Evolutionary conservation across 1,140 invertebrate species (phyloP).

Genomic region (Fopius arisanus): DNA sequence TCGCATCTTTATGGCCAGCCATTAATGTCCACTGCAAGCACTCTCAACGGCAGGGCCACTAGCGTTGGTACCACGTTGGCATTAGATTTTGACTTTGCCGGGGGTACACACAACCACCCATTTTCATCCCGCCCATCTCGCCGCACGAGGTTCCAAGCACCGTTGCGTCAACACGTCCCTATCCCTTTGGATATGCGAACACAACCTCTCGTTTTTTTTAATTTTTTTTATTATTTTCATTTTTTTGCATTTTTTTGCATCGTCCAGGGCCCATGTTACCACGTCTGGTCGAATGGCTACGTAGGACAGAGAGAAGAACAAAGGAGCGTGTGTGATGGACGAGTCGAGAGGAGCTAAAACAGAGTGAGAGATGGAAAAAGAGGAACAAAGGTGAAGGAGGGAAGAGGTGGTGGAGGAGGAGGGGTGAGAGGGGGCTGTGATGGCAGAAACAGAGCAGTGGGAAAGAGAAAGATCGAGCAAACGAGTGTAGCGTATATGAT

Average conservation of each 20-base stretch:
- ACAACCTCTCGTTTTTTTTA: background rate
- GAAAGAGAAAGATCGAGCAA: constrained; percentile 41
- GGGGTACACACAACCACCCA: background rate
- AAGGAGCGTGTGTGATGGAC: background rate
- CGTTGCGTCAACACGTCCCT: background rate
- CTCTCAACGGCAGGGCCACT: background rate
- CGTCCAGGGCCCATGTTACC: background rate
- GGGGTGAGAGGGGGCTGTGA: background rate
- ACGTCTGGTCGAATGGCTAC: background rate
- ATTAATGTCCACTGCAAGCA: constrained; percentile 7
- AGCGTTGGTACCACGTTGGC: background rate
- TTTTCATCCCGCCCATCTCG: background rate
- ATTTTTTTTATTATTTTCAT: no score
- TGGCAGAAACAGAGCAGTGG: constrained; percentile 20
- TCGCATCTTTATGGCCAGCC: constrained; percentile 2
- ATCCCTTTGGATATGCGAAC: background rate
- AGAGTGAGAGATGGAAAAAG: background rate
- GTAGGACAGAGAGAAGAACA: constrained; percentile 1
- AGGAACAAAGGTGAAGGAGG: background rate
- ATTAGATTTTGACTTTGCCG: background rate
- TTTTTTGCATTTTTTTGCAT: no score
- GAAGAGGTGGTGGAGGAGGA: background rate
- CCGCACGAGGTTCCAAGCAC: background rate
- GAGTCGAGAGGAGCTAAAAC: background rate
- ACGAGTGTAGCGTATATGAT: constrained; percentile 51